Evolutionary conservation across 2,888 invertebrate species (phyloP).

Genomic region (Rotaria magnacalcarata): DNA sequence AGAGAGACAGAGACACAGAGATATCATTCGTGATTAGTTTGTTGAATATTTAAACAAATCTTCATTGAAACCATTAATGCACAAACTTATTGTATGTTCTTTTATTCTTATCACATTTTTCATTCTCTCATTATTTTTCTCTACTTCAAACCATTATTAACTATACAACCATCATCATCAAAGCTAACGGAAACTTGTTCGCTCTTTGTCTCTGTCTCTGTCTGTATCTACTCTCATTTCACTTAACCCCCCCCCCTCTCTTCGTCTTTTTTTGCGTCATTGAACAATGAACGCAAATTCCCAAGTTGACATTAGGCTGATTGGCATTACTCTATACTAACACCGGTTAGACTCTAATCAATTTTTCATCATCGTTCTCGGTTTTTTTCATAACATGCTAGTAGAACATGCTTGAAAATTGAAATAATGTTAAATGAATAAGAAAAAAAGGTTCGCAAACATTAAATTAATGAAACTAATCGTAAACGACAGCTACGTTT

Average conservation of each 20-base stretch:
- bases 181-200: background rate
- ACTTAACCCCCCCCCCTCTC: background rate
- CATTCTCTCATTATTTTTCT: background rate
- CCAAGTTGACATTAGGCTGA: conserved; percentile 16
- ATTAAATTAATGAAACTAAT: background rate
- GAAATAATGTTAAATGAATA: background rate
- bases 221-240: background rate
- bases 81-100: background rate
- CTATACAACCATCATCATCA: background rate
- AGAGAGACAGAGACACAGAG: background rate
- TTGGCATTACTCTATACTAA: background rate
- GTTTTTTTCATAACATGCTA: background rate
- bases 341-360: background rate
- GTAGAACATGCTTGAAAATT: background rate
- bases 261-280: background rate
- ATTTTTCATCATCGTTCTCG: background rate
- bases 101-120: background rate
- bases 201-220: background rate
- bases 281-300: background rate
- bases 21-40: background rate
- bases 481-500: background rate
- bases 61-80: no score
- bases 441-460: background rate
- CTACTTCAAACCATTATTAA: background rate
- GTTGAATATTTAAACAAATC: background rate